Evolutionary conservation across 1,140 invertebrate species (phyloP).

Genomic region (Atta colombica): DNA sequence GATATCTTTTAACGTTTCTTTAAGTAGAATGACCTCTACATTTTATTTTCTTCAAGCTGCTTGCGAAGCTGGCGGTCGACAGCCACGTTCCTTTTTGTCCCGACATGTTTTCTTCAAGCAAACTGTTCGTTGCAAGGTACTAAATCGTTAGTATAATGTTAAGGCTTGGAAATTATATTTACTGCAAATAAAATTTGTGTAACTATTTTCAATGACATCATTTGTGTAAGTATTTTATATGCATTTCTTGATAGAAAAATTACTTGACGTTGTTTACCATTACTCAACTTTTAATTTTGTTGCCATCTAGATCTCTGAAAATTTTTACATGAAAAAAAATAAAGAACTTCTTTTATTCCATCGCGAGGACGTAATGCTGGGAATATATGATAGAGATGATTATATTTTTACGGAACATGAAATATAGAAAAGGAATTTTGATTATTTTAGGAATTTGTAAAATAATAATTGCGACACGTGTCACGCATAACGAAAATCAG

Average conservation of each 20-base stretch:
- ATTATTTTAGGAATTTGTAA: slow-evolving; percentile 13
- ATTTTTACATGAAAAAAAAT: background rate
- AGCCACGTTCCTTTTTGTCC: background rate
- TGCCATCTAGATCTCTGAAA: background rate
- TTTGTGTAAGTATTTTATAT: slow-evolving; percentile 1
- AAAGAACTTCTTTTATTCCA: background rate
- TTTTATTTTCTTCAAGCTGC: slow-evolving; percentile 49
- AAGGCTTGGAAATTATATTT: slow-evolving; percentile 21
- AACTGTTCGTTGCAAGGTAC: background rate
- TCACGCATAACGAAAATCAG: slow-evolving; percentile 63
- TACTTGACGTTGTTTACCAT: background rate
- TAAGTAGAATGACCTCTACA: slow-evolving; percentile 47
- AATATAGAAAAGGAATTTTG: slow-evolving; percentile 17
- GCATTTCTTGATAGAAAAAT: background rate
- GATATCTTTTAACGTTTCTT: slow-evolving; percentile 42
- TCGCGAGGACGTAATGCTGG: background rate
- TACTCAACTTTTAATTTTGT: background rate
- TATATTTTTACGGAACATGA: slow-evolving; percentile 21
- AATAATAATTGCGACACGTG: slow-evolving; percentile 37
- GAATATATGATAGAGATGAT: background rate
- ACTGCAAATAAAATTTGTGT: slow-evolving; percentile 12
- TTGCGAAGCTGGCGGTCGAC: slow-evolving; percentile 15
- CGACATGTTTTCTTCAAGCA: slow-evolving; percentile 13
- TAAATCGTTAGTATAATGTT: background rate
- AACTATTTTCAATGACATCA: background rate